Evolutionary conservation across 2,797 vertebrate genomes (phyloP).

Genomic region (Adelosebastes latens): DNA sequence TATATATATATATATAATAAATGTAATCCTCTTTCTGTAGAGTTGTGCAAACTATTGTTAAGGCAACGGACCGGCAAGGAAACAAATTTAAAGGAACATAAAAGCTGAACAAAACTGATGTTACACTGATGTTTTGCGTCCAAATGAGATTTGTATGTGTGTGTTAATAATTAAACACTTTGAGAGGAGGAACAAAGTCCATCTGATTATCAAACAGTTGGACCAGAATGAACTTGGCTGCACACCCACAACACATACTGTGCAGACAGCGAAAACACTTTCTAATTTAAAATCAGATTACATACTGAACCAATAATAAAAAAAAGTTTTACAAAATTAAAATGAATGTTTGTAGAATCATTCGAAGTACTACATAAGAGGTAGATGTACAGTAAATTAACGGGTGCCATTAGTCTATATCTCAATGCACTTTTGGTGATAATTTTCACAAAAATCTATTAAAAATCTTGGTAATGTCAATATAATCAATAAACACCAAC

Average conservation of each 20-base stretch:
- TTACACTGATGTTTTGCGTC: not conserved
- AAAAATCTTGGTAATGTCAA: not conserved
- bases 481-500: not conserved
- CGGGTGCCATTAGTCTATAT: not conserved
- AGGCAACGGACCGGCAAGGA: not conserved
- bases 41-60: not conserved
- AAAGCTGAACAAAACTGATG: not conserved
- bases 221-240: slow-evolving; percentile 50
- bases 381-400: not conserved
- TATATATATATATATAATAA: no score
- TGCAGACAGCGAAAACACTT: not conserved
- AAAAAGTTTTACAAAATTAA: not conserved
- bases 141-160: slow-evolving; percentile 7
- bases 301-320: not conserved
- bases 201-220: slow-evolving; percentile 69
- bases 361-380: not conserved
- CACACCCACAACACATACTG: slow-evolving; percentile 15
- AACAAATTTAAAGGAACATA: not conserved
- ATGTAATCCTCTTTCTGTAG: not conserved
- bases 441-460: not conserved
- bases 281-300: not conserved
- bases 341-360: not conserved
- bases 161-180: slow-evolving; percentile 78
- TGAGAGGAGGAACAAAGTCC: slow-evolving; percentile 75
- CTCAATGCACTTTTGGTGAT: not conserved